Base-by-base conservation (phyloP, 2,797 vertebrate genomes). In the Microhierax caerulescens region DNA sequence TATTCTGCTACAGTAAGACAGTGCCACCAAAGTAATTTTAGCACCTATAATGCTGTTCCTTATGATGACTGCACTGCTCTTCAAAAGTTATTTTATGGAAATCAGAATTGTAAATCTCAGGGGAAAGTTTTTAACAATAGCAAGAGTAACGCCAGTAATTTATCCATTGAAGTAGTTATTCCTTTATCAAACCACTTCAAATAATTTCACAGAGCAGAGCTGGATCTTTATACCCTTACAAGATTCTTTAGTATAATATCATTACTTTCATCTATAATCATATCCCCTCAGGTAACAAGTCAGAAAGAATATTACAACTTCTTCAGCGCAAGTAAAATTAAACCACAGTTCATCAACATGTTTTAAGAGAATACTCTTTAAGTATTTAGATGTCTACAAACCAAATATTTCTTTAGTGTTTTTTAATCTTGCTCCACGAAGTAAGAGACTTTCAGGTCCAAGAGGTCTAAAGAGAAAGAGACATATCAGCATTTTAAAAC, bases 371-470 rank as follows among this genome's bases (percentile, higher is more conserved):
- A 95, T 54, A 61, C 45, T 80, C 65, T 86, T 95, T 72, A 96
- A 95, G 70, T 78, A 91, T 84, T 94, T 97, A 90, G 70, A 60
- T 74, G 88, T 95, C 92, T 97, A 98, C 98, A 96, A 98, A 99
- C 99, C 99, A 97, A 99, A 99, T 97, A 99, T 99, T 98, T 99
- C 99, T 98, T 99, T 99, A 97, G 99, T 99, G 98, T 99, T 99
- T 99, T 99, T 99, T 96, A 99, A 98, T 98, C 99, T 99, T 96
- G 99, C 99, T 96, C 99, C 99, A 95, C 99, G 98, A 96, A 99
- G 99, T 97, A 99, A 98, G 90, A 99, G 98, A 98, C 99, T 99
- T 98, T 99, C 99, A 87, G 99, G 99, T 75, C 99, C 99, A 93
- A 99, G 98, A 47, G 99, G 98, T 98, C 99, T 99, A 97, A 96